phyloP scores from a whole-genome alignment of 2,888 invertebrate species.

The Leptinotarsa peninsularis region DNA sequence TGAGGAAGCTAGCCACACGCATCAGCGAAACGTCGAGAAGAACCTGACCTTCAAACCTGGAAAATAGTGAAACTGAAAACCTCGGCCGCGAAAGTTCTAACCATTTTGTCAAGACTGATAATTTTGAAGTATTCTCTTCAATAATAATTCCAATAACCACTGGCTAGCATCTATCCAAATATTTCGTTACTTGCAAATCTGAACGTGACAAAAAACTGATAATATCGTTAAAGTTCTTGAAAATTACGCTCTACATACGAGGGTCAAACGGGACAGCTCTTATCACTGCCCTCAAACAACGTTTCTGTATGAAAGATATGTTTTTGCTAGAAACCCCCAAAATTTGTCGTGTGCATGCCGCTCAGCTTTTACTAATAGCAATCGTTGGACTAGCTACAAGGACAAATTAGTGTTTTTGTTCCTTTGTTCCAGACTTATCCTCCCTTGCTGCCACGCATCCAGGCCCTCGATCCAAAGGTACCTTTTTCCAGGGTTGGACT shows the following conservation, averaged over 20 bases:
- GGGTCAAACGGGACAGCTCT: conserved; percentile 36
- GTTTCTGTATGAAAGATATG: conserved; percentile 21
- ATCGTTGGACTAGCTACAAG: conserved; percentile 56
- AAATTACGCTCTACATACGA: conserved; percentile 36
- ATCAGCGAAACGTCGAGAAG: no score
- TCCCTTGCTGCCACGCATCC: conserved; percentile 65
- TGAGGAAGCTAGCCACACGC: no score
- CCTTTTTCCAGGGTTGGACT: conserved; percentile 47
- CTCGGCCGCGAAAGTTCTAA: no score
- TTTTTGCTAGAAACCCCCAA: conserved; percentile 38
- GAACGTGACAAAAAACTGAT: conserved; percentile 16
- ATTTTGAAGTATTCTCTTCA: no score
- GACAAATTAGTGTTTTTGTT: conserved; percentile 63
- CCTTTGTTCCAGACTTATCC: conserved; percentile 66
- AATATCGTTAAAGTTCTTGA: conserved; percentile 41
- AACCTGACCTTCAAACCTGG: no score
- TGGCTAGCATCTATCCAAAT: not conserved
- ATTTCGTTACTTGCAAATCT: not conserved
- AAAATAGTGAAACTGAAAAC: no score
- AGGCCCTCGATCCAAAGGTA: conserved; percentile 64
- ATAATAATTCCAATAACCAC: no score
- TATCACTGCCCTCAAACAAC: conserved; percentile 26
- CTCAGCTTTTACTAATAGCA: conserved; percentile 52
- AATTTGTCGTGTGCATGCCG: conserved; percentile 53
- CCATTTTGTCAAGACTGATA: no score